Base-by-base conservation (phyloP, 2,888 invertebrate genomes). In the Electrophaes corylata region DNA sequence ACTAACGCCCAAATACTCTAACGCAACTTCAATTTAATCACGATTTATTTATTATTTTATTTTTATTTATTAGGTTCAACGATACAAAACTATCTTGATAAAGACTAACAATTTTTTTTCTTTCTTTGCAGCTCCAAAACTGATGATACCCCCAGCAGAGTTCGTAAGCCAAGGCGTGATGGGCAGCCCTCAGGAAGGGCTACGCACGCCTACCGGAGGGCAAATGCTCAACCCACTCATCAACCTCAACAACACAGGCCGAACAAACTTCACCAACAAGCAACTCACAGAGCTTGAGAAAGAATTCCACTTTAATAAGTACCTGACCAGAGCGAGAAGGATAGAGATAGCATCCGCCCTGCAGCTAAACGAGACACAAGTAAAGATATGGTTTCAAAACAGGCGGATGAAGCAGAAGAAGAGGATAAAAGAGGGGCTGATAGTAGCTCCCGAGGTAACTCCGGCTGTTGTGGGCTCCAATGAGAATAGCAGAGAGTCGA, bases 241-340 rank as follows among this genome's bases (percentile, higher is more conserved):
- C 51, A 90, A 88, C 79, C 81, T 90, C 67, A 97, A 96, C 91
- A 96, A 96, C 91, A 97, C 97, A 11, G 98, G 98, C 31, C 94
- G 99, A 52, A 99, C 99, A 35, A 99, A 99, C 92, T 99, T 99
- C 93, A 99, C 99, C 69, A 99, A 99, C 90, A 99, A 99, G 88
- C 99, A 99, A 86, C 94, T 99, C 65, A 99, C 99, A 1, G 99
- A 99, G 88, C 93, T 99, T 68, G 99, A 99, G 86, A 99, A 99
- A 83, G 99, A 99, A 88, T 99, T 99, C 92, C 99, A 99, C 87
- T 99, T 98, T 91, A 99, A 99, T 93, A 99, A 98, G 91, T 99
- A 99, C 92, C 94, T 99, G 77, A 99, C 99, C 35, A 93, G 99
- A 71, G 99, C 98, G 35, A 93, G 99, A 68, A 94, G 99, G 73